These are phyloP conservation scores for Tetramorium parvispinum DNA, from an alignment of 1,140 invertebrate species.

Conservation along the genomic window DNA sequence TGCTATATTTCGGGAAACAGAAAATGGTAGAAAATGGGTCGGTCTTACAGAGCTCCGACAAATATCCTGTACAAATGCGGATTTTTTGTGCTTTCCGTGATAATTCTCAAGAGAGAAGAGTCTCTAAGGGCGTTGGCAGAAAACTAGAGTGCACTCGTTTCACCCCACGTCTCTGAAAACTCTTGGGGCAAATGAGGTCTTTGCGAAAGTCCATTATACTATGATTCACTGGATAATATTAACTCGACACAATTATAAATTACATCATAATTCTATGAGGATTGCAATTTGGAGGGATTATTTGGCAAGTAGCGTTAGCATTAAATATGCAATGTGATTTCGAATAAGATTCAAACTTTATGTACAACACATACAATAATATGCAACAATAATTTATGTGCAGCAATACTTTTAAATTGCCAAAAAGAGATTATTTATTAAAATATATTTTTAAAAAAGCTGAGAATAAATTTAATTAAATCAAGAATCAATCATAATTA, in stretches of 20 bases:
- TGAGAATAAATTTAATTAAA: background rate
- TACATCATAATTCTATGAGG: background rate
- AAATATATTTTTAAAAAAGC: background rate
- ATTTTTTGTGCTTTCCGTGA: slow-evolving; percentile 20
- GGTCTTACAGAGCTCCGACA: slow-evolving; percentile 15
- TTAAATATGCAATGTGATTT: background rate
- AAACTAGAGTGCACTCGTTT: slow-evolving; percentile 34
- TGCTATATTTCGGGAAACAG: slow-evolving; percentile 34
- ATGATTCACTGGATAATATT: slow-evolving; percentile 6
- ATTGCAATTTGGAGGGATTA: background rate
- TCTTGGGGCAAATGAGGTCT: slow-evolving; percentile 12
- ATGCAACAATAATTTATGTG: too few relatives aligned
- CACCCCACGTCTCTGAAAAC: slow-evolving; percentile 43
- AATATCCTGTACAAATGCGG: background rate
- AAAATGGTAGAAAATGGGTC: slow-evolving; percentile 27
- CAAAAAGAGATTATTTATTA: background rate
- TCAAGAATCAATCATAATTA: background rate
- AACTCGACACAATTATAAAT: slow-evolving; percentile 28
- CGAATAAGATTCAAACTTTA: background rate
- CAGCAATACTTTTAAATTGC: background rate
- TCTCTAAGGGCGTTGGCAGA: slow-evolving; percentile 11
- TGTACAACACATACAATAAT: background rate
- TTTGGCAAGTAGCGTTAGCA: background rate
- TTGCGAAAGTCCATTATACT: slow-evolving; percentile 70
- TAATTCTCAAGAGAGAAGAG: slow-evolving; percentile 44